Base-by-base conservation (phyloP, 2,797 vertebrate species). In the Sarcophilus harrisii region DNA sequence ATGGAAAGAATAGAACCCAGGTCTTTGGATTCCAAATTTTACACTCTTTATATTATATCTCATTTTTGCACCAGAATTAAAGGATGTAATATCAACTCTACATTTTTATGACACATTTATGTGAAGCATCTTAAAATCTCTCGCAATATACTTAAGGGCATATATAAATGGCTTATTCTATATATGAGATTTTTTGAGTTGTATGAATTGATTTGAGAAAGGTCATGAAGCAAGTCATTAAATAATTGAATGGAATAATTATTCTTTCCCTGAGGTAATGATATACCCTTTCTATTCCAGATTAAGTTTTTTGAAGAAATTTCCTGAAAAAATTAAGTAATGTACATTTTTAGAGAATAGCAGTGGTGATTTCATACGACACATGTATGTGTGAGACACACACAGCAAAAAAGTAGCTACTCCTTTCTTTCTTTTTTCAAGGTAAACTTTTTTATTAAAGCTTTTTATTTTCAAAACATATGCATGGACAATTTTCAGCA, bases 191-290 rank as follows among this genome's bases (percentile, higher is more conserved):
- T 81, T 81, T 81, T 81, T 55, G n/a, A 45, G 24, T 81, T 38
- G n/a, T 24, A 45, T 81, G 66, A 81, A 81, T 81, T 81, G 66
- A 81, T 81, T 38, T 81, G 66, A 81, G 66, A 81, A 81, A 81
- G n/a, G 66, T 81, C 66, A 81, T 81, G 18, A 81, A 81, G n/a
- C n/a, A 73, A 73, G 66, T 81, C 66, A 81, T 81, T 81, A 81
- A 81, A 45, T 81, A 81, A 81, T 81, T 81, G 66, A 16, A 38
- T 81, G 18, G n/a, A 81, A 81, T 38, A 81, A 81, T 81, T 81
- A 45, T 81, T 81, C n/a, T 81, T 81, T 81, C 66, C 66, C n/a
- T 81, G n/a, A 81, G 66, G 66, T 45, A 45, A 81, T 81, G 18
- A 81, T 45, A 81, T 81, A 81, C 18, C 66, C 66, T 81, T 81